A percentile compares a stretch with the other conserved stretches of the same genome.
Evolutionary conservation across 2,797 vertebrate genomes (phyloP).

Genomic region (Hapalemur alaotrensis): DNA sequence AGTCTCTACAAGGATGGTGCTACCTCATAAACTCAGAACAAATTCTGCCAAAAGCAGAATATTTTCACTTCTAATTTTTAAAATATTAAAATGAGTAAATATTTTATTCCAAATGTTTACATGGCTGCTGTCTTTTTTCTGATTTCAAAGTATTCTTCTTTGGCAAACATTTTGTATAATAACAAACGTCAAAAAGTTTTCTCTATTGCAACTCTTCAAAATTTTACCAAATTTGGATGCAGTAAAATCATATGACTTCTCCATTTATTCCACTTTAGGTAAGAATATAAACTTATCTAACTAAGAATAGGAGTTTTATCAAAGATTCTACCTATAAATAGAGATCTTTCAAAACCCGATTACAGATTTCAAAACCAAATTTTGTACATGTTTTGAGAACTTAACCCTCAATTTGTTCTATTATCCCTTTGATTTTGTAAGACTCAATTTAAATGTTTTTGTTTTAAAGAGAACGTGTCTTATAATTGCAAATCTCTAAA

Average conservation of each 20-base stretch:
- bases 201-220: not conserved
- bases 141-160: not conserved
- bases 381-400: not conserved
- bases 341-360: not conserved
- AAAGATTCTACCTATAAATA: not conserved
- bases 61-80: not conserved
- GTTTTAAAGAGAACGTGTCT: not conserved
- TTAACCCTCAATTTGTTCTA: not conserved
- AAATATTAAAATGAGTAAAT: not conserved
- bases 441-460: not conserved
- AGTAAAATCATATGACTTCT: not conserved
- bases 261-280: not conserved
- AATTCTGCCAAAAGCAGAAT: not conserved
- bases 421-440: not conserved
- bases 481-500: not conserved
- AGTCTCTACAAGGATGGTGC: not conserved
- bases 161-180: not conserved
- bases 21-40: not conserved
- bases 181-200: not conserved
- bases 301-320: not conserved
- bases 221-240: not conserved
- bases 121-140: not conserved
- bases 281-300: not conserved
- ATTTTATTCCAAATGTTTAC: conserved; percentile 11
- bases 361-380: conserved; percentile 1